Base-by-base conservation (phyloP, 2,888 invertebrate genomes). In the Osedax frankpressi region DNA sequence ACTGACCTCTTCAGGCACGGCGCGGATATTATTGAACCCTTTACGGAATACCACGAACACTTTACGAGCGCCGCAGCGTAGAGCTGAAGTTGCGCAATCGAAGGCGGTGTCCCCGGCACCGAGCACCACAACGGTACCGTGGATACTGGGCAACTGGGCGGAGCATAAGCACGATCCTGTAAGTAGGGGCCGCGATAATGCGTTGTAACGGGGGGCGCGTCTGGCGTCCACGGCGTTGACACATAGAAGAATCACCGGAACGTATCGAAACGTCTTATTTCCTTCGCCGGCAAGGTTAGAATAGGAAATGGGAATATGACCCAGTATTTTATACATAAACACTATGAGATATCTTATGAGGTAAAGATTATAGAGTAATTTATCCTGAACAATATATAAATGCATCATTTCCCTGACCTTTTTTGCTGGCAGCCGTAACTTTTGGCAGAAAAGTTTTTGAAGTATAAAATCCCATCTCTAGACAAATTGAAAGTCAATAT, bases 51-150 rank as follows among this genome's bases (percentile, higher is more conserved):
- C 92, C 0, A 97, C 91, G 80, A 90, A 95, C 0, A 98, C 96
- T 72, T 92, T 89, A 29, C 87, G 88, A 0, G 97, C 97, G 0
- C 97, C 98, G 82, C 98, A 98, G 1, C 96, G 87, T 25, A 97
- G 85, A 0, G 95, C 94, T 0, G 96, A 95, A 0, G 97, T 98
- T 0, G 98, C 98, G 84, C 98, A 98, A 86, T 98, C 98, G 83
- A 98, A 97, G 0, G 98, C 98, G 0, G 98, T 98, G 84, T 98
- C 98, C 0, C 98, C 97, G 0, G 96, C 94, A 0, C 97, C 97
- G 59, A 98, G 85, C 0, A 98, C 96, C 74, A 98, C 89, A 14
- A 91, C 92, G 78, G 89, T 91, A 0, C 95, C 95, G 78, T 87
- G 84, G 3, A 97, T 83, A 68, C 87, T 84, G 0, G 96, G 96